Evolutionary conservation across 2,113 vertebrate species (phyloP).

Genomic region (Elanoides forficatus): DNA sequence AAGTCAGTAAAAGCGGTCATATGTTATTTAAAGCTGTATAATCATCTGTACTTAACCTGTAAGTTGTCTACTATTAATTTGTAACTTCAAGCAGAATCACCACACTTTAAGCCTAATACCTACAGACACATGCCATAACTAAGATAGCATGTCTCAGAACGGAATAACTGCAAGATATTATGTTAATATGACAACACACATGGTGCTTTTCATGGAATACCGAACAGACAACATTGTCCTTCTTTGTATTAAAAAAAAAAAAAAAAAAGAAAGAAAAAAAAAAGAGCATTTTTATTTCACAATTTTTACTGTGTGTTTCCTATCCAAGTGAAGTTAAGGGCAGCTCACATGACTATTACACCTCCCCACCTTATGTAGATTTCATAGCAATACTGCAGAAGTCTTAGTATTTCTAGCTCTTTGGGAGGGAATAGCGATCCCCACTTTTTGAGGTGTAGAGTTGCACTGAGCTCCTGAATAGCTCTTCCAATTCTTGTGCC

Average conservation of each 20-base stretch:
- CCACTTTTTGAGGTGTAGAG: background rate
- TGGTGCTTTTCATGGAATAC: accelerated
- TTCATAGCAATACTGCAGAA: background rate
- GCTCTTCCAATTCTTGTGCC: background rate
- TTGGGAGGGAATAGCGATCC: background rate
- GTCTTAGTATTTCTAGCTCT: background rate
- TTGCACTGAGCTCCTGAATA: background rate
- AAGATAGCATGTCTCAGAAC: accelerated
- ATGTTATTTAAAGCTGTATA: background rate
- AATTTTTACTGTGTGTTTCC: background rate
- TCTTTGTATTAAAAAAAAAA: too few relatives aligned
- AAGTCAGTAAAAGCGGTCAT: background rate
- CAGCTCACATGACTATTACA: background rate
- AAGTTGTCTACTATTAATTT: background rate
- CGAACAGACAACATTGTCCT: background rate
- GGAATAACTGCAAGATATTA: background rate
- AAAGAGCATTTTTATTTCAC: background rate
- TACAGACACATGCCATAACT: background rate
- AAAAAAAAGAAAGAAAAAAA: too few relatives aligned
- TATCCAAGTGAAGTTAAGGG: background rate
- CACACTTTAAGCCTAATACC: background rate
- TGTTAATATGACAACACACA: background rate
- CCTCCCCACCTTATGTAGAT: background rate
- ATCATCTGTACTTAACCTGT: background rate
- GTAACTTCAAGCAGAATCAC: background rate